Evolutionary conservation across 2,888 invertebrate species (phyloP), one percentile per base, ranked within the genome.

Genomic region (Hesperia comma): DNA sequence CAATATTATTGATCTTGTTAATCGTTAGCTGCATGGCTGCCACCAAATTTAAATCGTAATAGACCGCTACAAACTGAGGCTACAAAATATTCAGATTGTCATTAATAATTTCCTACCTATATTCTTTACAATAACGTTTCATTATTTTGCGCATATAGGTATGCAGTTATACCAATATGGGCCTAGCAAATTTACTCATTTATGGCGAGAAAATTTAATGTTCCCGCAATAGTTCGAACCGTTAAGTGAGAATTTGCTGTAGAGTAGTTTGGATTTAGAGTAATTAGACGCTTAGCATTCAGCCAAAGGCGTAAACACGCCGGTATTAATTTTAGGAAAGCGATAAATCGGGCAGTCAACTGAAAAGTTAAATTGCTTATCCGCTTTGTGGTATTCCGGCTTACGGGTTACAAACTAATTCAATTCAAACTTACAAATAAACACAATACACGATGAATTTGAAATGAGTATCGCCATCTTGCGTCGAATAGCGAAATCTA

Each of bases 301-400:
- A 77, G 75, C 75, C 72, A 70, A 70, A 68, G 67, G 67, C 70
- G 75, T 84, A 83, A 82, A 81, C 81, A 83, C 67, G 70, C 63
- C 69, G 79, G 75, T 83, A 82, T 82, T n/a, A n/a, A n/a, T n/a
- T 84, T 83, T 78, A 74, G 79, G 80, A 77, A 77, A 70, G 74
- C 78, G 74, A 79, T 80, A 79, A 81, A 82, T 79, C 82, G 79
- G 79, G 74, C 76, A 74, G 77, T 75, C 80, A 82, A 83, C 80
- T 81, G 79, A 82, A 80, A 80, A 79, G 73, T 78, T 76, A 72
- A 77, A 76, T 74, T 76, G 71, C 72, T 70, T 75, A 71, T 72
- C 70, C 61, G 68, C 74, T 75, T 73, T 70, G 69, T 70, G 71
- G 68, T 69, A 68, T 71, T 68, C 68, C 70, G 69, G 62, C 61